Evolutionary conservation across 2,113 vertebrate genomes (phyloP).

Genomic region (Todiramphus saurophagus): DNA sequence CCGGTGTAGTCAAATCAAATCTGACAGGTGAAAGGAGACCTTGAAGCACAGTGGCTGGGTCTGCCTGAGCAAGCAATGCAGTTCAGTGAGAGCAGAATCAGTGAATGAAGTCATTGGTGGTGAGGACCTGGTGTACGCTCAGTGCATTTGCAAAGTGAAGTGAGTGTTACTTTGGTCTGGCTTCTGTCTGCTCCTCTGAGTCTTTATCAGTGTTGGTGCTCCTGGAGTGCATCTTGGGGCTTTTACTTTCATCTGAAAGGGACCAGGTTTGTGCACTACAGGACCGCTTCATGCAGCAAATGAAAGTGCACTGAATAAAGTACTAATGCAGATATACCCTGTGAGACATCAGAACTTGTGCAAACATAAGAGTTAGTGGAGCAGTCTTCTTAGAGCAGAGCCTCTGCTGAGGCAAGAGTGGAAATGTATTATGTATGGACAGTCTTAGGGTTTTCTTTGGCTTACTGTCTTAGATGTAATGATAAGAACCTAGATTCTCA

Average conservation of each 20-base stretch:
- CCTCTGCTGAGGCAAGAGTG: not conserved
- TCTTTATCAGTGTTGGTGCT: not conserved
- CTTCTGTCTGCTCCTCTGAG: not conserved
- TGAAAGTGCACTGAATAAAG: not conserved
- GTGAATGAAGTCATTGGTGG: not conserved
- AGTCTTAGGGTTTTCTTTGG: not conserved
- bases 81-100: not conserved
- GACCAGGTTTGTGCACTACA: not conserved
- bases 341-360: not conserved
- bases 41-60: not conserved
- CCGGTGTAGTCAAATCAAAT: not conserved
- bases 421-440: not conserved
- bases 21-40: not conserved
- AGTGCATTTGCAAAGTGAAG: not conserved
- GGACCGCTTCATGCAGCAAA: not conserved
- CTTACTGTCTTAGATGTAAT: not conserved
- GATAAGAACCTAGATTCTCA: not conserved
- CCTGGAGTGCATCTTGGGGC: not conserved
- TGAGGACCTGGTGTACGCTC: not conserved
- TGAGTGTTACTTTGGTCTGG: not conserved
- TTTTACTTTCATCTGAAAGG: not conserved
- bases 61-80: not conserved
- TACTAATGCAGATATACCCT: not conserved
- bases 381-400: fast-evolving
- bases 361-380: not conserved